Evolutionary conservation across 2,113 vertebrate species (phyloP).

Genomic region (Corynorhinus townsendii): DNA sequence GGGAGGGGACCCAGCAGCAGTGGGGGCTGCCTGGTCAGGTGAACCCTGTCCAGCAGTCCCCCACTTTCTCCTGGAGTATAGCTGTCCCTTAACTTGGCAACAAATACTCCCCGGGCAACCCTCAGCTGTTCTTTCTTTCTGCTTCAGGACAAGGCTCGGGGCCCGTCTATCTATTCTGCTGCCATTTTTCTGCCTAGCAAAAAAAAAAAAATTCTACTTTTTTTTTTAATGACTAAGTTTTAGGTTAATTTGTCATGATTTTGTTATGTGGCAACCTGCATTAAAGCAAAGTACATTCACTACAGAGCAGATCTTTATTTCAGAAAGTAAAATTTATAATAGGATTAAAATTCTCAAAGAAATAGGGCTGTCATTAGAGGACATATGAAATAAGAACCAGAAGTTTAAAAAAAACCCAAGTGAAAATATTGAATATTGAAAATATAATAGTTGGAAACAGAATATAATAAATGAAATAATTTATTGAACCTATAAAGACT

Average conservation of each 20-base stretch:
- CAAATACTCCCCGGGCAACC: no score
- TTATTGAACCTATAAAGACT: neutral
- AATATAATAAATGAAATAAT: neutral
- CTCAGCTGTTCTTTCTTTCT: no score
- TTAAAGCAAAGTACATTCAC: neutral
- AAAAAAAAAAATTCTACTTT: no score
- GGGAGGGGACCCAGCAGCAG: no score
- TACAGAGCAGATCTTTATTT: neutral
- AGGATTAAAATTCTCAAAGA: neutral
- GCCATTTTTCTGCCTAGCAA: no score
- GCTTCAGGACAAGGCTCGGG: no score
- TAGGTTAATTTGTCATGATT: neutral
- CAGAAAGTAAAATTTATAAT: neutral
- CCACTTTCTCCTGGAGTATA: no score
- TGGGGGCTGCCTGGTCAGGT: no score
- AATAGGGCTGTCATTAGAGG: neutral
- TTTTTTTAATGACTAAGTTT: neutral
- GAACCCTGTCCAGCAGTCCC: no score
- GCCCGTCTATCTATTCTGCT: no score
- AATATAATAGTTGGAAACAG: neutral
- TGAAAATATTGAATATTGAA: neutral
- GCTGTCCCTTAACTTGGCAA: no score
- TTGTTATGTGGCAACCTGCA: neutral
- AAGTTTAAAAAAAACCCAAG: neutral
- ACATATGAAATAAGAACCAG: neutral